Evolutionary conservation across 2,113 vertebrate genomes (phyloP).

Genomic region (Madoqua kirkii): DNA sequence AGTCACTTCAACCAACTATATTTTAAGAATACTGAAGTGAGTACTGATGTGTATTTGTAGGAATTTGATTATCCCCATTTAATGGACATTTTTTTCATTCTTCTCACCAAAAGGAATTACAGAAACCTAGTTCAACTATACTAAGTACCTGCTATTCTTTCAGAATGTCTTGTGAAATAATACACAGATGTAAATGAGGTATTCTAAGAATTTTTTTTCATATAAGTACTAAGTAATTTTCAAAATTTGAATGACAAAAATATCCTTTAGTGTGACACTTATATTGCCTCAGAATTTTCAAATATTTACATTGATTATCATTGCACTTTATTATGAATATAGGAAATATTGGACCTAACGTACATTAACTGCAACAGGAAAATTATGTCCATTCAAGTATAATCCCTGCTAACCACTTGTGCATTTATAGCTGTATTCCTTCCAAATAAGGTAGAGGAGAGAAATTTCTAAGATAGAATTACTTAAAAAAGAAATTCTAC

Average conservation of each 20-base stretch:
- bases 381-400: not conserved
- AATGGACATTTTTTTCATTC: not conserved
- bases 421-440: not conserved
- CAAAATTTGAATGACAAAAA: constrained; percentile 4
- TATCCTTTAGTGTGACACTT: not conserved
- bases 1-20: not conserved
- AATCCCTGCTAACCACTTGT: not conserved
- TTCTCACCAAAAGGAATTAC: not conserved
- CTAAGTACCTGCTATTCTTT: not conserved
- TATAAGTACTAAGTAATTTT: not conserved
- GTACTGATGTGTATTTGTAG: not conserved
- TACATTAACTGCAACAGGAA: not conserved
- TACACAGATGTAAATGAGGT: not conserved
- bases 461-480: not conserved
- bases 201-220: not conserved
- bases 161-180: not conserved
- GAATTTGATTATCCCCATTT: not conserved
- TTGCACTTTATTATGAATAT: not conserved
- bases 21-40: not conserved
- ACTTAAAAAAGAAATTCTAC: not conserved
- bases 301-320: not conserved
- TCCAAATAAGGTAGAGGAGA: not conserved
- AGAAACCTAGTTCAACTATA: not conserved
- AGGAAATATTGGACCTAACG: not conserved
- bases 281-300: not conserved